Base-by-base conservation (phyloP, 2,113 vertebrate genomes). In the Microcebus ravelobensis region DNA sequence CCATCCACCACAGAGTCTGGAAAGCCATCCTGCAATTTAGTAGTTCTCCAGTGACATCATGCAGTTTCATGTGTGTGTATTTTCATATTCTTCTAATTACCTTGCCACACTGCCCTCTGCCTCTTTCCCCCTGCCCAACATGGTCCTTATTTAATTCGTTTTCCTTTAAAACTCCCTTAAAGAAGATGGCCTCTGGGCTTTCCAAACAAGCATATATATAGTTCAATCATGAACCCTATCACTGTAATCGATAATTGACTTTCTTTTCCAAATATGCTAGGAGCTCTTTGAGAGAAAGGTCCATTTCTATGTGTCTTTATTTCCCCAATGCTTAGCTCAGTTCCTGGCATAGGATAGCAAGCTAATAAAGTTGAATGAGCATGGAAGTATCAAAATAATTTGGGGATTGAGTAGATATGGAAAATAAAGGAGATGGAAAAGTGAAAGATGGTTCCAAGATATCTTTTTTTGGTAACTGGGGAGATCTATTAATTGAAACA, bases 101-200 rank as follows among this genome's bases (percentile, higher is more conserved):
- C 48, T 70, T 3, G 77, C 12, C 9, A 11, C 11, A 70, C 34
- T 80, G 9, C 36, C 4, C 48, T 9, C 52, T 52, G 3, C 57
- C 45, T 91, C 68, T 59, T 76, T 71, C 17, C 10, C 61, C 55
- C 21, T 77, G 39, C 17, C 48, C 21, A 68, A 1, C 15, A 20
- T 84, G 21, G 23, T 27, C 63, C 25, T 76, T 83, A 86, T 48
- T 92, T 83, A 73, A 67, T 91, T 93, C 12, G 50, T 82, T 94
- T 18, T n/a, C 90, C 29, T 94, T 91, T 71, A 87, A 91, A 83
- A 68, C 39, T 86, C 6, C 39, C 6, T 70, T 90, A 21, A 91
- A 73, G 4, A 74, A 63, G 48, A 67, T 95, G 94, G 81, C 57
- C 87, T 96, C 34, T 83, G 84, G 92, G 59, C 23, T 89, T 59